phyloP scores from a whole-genome alignment of 2,797 vertebrate genomes.

The Premnoplex brunnescens region DNA sequence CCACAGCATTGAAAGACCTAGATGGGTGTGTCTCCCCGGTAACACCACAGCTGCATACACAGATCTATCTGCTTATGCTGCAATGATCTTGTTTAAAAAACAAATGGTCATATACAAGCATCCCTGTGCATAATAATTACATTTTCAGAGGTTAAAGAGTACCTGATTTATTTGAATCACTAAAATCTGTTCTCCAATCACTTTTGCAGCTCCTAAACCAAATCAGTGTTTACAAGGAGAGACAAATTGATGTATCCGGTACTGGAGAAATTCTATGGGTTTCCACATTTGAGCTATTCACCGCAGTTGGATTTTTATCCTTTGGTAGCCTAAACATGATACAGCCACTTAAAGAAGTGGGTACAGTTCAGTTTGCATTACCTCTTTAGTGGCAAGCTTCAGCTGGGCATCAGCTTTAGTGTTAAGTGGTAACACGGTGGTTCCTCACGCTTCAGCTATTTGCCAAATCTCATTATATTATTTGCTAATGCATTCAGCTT shows the following conservation, averaged over 20 bases:
- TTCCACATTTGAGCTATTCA: accelerated
- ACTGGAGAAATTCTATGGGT: not conserved
- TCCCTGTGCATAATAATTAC: not conserved
- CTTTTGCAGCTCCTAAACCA: not conserved
- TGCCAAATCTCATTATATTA: constrained; percentile 21
- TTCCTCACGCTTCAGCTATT: not conserved
- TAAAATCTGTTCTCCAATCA: not conserved
- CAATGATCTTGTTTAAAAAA: not conserved
- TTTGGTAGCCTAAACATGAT: not conserved
- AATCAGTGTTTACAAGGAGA: not conserved
- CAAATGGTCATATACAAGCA: not conserved
- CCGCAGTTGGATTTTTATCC: not conserved
- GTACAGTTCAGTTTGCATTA: not conserved
- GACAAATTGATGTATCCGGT: not conserved
- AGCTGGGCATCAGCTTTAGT: not conserved
- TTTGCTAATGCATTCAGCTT: constrained; percentile 21
- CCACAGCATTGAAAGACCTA: not conserved
- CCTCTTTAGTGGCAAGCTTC: not conserved
- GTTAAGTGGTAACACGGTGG: not conserved
- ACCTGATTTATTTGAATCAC: not conserved
- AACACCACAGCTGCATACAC: not conserved
- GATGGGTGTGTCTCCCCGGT: not conserved
- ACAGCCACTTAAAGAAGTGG: not conserved
- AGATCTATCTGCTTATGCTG: not conserved
- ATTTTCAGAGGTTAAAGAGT: not conserved